Percentiles rank a stretch among this genome's conserved stretches.
Conservation (phyloP, 1,140 invertebrate species). For the Sinonovacula constricta region DNA sequence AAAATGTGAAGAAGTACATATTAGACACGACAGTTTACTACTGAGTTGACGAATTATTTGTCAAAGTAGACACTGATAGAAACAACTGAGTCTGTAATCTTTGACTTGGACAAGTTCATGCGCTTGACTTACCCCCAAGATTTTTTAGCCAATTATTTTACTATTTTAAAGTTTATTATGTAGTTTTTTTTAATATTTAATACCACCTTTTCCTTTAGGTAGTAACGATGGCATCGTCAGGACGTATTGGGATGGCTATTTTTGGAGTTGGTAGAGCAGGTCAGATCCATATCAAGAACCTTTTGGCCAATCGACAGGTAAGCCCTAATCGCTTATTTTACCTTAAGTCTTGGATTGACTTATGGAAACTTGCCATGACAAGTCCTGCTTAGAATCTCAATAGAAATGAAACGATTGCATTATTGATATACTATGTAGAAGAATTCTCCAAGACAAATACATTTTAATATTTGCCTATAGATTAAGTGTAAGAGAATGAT, state of each 20-base stretch:
- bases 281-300: conserved; percentile 13
- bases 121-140: too few species aligned
- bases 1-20: too few species aligned
- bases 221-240: not conserved
- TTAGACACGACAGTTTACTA: too few species aligned
- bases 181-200: too few species aligned
- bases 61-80: too few species aligned
- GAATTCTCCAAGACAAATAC: not conserved
- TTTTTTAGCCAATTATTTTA: too few species aligned
- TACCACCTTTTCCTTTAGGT: too few species aligned
- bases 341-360: not conserved
- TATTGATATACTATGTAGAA: not conserved
- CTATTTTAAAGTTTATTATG: too few species aligned
- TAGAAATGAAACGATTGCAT: not conserved
- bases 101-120: too few species aligned
- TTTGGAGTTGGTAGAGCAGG: conserved; percentile 25
- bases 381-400: not conserved
- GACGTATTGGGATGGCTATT: conserved; percentile 8
- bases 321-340: not conserved
- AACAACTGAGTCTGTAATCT: too few species aligned
- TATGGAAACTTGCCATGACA: not conserved
- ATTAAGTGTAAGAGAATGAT: too few species aligned
- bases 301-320: not conserved
- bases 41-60: too few species aligned
- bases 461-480: not conserved